Evolutionary conservation across 1,140 invertebrate genomes (phyloP).

Genomic region (Drosophila neocordata): DNA sequence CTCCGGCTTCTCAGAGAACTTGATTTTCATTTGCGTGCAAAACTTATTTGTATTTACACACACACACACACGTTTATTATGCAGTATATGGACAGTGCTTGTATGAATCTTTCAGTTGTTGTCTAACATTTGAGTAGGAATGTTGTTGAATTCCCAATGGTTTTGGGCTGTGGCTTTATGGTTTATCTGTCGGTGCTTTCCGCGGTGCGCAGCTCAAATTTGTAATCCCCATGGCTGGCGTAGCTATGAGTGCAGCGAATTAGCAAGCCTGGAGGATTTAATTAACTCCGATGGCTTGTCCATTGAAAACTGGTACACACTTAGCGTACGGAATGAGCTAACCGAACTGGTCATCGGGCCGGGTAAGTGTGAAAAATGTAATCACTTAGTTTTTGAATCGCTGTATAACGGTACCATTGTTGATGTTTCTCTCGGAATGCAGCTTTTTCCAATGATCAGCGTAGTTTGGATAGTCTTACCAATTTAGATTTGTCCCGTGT

Average conservation of each 20-base stretch:
- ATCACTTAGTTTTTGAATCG: background rate
- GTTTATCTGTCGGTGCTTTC: constrained; percentile 26
- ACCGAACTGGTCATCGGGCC: constrained; percentile 39
- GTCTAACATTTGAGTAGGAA: constrained; percentile 42
- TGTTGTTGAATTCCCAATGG: constrained; percentile 41
- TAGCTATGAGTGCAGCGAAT: constrained; percentile 49
- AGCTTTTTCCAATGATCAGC: constrained; percentile 18
- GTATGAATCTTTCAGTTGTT: constrained; percentile 40
- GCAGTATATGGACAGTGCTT: background rate
- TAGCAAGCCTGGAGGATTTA: constrained; percentile 53
- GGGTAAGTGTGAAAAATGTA: constrained; percentile 20
- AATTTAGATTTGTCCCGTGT: constrained; percentile 48
- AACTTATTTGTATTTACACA: background rate
- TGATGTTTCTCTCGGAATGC: background rate
- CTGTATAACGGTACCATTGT: background rate
- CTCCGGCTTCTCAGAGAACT: constrained; percentile 10
- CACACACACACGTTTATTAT: constrained; percentile 9
- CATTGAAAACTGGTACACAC: constrained; percentile 41
- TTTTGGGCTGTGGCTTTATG: constrained; percentile 30
- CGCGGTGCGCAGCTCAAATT: constrained; percentile 1
- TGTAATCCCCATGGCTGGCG: constrained; percentile 56
- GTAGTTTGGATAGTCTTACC: constrained; percentile 32
- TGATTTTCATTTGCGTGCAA: background rate
- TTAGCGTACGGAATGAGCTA: constrained; percentile 43
- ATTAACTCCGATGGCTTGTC: constrained; percentile 13